These are phyloP conservation scores for Nannobrachium achirus DNA, from an alignment of 2,113 vertebrate genomes.

Conservation along the genomic window DNA sequence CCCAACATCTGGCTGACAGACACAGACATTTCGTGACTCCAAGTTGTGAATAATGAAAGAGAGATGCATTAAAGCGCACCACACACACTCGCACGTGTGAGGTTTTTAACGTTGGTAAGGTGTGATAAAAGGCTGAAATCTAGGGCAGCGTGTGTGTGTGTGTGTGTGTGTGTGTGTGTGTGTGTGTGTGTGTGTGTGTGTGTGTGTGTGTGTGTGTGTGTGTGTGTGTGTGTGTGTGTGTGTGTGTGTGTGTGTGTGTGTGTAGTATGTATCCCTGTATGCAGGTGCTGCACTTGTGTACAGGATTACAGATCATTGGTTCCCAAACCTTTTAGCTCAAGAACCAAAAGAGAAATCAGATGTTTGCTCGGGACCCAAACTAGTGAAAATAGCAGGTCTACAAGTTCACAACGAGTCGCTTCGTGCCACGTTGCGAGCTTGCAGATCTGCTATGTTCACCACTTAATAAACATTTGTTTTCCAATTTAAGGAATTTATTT, in stretches of 20 bases:
- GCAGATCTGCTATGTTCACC: too few relatives aligned
- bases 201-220: conserved; percentile 42
- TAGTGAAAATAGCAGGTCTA: too few relatives aligned
- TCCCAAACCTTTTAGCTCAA: too few relatives aligned
- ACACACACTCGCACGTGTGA: conserved; percentile 9
- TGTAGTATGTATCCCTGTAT: conserved; percentile 3
- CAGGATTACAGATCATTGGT: too few relatives aligned
- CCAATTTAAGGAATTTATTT: too few relatives aligned
- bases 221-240: conserved; percentile 14
- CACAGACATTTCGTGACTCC: conserved; percentile 12
- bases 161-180: conserved; percentile 24
- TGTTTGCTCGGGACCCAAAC: too few relatives aligned
- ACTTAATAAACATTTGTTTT: too few relatives aligned
- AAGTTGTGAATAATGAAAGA: conserved; percentile 48
- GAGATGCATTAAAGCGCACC: conserved; percentile 30
- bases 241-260: conserved; percentile 5
- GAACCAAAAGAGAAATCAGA: too few relatives aligned
- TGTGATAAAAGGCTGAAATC: conserved; percentile 39
- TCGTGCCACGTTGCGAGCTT: too few relatives aligned
- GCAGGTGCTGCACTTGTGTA: too few relatives aligned
- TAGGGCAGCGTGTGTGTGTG: conserved; percentile 37
- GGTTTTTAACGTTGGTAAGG: conserved; percentile 13
- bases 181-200: conserved; percentile 33
- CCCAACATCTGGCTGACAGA: conserved; percentile 50
- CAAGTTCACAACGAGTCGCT: too few relatives aligned